phyloP scores from a whole-genome alignment of 2,113 vertebrate genomes.

The Vanacampus margaritifer region DNA sequence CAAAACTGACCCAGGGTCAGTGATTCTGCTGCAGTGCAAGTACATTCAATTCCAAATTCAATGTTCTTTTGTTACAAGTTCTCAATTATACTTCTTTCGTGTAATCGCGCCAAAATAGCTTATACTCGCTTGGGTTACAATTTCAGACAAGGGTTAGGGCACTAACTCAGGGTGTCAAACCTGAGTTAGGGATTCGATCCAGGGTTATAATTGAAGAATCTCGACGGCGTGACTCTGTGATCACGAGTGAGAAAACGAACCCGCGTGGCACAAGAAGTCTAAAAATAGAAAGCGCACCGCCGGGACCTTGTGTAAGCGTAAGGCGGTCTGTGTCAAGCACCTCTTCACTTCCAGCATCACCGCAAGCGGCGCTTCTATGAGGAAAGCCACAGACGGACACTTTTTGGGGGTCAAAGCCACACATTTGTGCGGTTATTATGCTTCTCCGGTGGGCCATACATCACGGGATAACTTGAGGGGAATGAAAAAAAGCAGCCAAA shows the following conservation, averaged over 20 bases:
- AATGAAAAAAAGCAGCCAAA: slow-evolving; percentile 13
- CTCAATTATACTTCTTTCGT: background rate
- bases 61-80: background rate
- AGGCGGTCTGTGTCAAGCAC: slow-evolving; percentile 37
- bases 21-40: slow-evolving; percentile 3
- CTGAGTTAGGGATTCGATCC: no score
- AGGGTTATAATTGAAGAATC: background rate
- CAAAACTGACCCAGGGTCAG: slow-evolving; percentile 22
- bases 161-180: no score
- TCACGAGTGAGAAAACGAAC: slow-evolving; percentile 7
- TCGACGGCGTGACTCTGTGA: background rate
- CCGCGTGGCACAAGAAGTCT: slow-evolving; percentile 5
- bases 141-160: no score
- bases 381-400: background rate
- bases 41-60: background rate
- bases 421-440: slow-evolving; percentile 1
- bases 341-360: slow-evolving; percentile 46
- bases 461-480: slow-evolving; percentile 32
- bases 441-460: slow-evolving; percentile 19
- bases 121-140: no score
- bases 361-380: slow-evolving; percentile 29
- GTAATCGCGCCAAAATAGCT: background rate
- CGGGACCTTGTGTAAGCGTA: background rate
- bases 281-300: slow-evolving; percentile 28
- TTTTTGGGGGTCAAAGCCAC: background rate